These are phyloP conservation scores for Centropyge bicolor DNA, from an alignment of 2,797 vertebrate genomes.

Conservation along the genomic window DNA sequence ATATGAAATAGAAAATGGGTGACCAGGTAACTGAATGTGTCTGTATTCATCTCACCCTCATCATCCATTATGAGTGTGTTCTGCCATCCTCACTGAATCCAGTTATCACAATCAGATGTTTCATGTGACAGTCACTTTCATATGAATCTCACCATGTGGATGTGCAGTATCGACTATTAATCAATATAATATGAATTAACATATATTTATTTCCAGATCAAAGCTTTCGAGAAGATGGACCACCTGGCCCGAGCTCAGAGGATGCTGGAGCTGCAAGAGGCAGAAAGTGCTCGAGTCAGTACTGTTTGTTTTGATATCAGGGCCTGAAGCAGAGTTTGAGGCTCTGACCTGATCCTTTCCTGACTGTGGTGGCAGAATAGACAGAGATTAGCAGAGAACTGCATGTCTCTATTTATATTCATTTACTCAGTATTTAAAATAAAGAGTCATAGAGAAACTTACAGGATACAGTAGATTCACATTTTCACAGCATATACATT, in stretches of 20 bases:
- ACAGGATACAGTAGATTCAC: not conserved
- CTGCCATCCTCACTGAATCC: conserved; percentile 1
- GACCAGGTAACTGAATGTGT: conserved; percentile 75
- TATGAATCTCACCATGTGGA: conserved; percentile 14
- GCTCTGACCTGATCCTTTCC: not conserved
- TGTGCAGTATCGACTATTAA: not conserved
- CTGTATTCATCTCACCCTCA: not conserved
- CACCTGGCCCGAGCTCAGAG: conserved; percentile 93
- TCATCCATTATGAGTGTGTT: not conserved
- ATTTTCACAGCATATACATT: too few relatives aligned
- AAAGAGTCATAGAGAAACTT: too few relatives aligned
- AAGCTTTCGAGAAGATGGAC: conserved; percentile 99
- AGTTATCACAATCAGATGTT: not conserved
- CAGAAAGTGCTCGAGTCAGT: conserved; percentile 92
- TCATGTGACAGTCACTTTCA: conserved; percentile 7
- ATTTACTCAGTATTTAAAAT: too few relatives aligned
- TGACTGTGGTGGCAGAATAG: not conserved
- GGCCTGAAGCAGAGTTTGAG: not conserved
- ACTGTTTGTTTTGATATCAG: not conserved
- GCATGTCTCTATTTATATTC: too few relatives aligned
- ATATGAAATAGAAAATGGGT: conserved; percentile 66
- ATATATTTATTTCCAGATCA: conserved; percentile 79
- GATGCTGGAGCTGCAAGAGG: conserved; percentile 96
- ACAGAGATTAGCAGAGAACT: too few relatives aligned
- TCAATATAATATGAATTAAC: not conserved